Conservation (phyloP, 2,113 vertebrate species). For the Pimephales promelas region DNA sequence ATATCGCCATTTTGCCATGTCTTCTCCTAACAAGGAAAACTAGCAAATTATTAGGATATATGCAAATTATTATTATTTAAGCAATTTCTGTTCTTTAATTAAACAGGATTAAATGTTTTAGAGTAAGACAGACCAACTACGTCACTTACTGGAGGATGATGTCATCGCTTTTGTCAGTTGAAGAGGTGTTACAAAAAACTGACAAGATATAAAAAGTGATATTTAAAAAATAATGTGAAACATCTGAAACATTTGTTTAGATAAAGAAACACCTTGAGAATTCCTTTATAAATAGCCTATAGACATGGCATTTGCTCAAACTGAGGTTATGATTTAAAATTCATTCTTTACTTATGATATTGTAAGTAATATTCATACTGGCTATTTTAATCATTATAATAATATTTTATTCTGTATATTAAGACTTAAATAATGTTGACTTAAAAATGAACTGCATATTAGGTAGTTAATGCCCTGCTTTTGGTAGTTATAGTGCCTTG, state of each 20-base stretch:
- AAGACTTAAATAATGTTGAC: background rate
- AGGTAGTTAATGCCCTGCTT: background rate
- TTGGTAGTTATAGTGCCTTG: background rate
- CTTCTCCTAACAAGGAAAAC: background rate
- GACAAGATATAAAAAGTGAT: background rate
- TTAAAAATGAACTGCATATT: background rate
- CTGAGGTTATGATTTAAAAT: background rate
- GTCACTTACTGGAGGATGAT: conserved; percentile 3
- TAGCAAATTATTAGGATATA: background rate
- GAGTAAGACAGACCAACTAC: background rate
- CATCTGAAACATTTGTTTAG: background rate
- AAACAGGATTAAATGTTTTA: background rate
- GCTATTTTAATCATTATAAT: background rate
- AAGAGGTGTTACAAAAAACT: background rate
- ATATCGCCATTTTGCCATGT: background rate
- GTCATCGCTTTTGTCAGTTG: background rate
- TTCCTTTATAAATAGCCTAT: background rate
- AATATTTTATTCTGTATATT: background rate
- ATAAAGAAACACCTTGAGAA: background rate
- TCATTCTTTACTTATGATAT: too few relatives aligned
- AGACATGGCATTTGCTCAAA: background rate
- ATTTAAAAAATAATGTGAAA: background rate
- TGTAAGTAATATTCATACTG: too few relatives aligned
- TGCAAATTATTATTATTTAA: background rate
- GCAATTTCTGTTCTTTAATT: background rate